A percentile compares a stretch with the other conserved stretches of the same genome.
phyloP scores from a whole-genome alignment of 2,888 invertebrate genomes.

The Papilio elwesi region DNA sequence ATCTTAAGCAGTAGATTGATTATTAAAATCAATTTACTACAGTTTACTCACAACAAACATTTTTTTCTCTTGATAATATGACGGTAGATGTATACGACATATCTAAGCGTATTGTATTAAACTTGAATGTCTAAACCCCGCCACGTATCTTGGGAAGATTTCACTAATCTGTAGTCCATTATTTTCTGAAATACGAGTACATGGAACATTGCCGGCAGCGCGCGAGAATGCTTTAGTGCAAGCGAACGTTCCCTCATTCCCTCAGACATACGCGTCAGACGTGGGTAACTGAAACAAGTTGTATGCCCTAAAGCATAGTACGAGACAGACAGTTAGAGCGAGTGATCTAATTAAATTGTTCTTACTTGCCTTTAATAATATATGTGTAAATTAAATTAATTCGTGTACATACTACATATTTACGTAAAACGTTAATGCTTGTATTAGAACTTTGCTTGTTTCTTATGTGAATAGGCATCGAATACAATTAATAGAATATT shows the following conservation, averaged over 20 bases:
- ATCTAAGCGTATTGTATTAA: too few relatives aligned
- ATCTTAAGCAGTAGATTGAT: too few relatives aligned
- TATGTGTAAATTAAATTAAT: constrained; percentile 10
- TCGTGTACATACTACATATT: neutral
- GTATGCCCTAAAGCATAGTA: constrained; percentile 11
- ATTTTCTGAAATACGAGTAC: neutral
- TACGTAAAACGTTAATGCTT: too few relatives aligned
- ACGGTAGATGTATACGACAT: too few relatives aligned
- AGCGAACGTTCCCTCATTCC: too few relatives aligned
- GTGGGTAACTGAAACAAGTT: constrained; percentile 3
- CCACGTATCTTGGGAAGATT: neutral
- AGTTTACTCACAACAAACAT: too few relatives aligned
- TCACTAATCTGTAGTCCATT: constrained; percentile 1
- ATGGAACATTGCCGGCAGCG: neutral
- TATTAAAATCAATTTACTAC: too few relatives aligned
- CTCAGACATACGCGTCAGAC: neutral
- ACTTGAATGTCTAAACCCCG: neutral
- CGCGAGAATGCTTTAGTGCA: neutral
- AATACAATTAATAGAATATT: too few relatives aligned
- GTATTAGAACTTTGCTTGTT: too few relatives aligned
- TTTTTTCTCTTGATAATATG: too few relatives aligned
- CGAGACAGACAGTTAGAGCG: neutral
- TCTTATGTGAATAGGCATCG: too few relatives aligned
- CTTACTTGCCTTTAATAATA: neutral
- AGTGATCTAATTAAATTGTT: constrained; percentile 9